These are phyloP conservation scores for Palythoa caribaeorum DNA, from an alignment of 92 coral and sea anemone species.

Conservation along the genomic window DNA sequence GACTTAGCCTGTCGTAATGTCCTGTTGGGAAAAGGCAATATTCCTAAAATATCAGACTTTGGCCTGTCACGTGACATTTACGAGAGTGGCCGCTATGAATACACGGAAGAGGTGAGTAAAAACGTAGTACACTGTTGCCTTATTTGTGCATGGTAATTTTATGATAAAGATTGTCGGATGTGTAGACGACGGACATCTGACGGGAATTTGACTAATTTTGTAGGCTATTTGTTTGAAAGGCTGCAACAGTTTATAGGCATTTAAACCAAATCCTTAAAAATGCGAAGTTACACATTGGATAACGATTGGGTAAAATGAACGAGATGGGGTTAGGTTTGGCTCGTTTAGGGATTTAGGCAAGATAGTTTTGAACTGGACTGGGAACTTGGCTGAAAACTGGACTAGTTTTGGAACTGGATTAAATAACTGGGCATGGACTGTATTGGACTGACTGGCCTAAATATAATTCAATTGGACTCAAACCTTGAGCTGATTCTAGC, in stretches of 20 bases:
- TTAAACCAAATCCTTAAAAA: too few species aligned
- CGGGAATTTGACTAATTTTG: too few species aligned
- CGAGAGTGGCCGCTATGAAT: conserved; percentile 21
- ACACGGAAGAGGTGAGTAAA: conserved; percentile 30
- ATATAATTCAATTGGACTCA: background rate
- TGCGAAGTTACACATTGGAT: too few species aligned
- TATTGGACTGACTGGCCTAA: too few species aligned
- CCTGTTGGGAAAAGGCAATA: conserved; percentile 18
- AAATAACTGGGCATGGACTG: background rate
- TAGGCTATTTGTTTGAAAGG: too few species aligned
- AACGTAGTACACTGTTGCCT: background rate
- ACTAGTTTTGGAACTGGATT: background rate
- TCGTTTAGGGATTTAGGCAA: too few species aligned
- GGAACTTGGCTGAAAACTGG: too few species aligned
- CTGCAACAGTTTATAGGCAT: too few species aligned
- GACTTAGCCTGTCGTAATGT: conserved; percentile 41
- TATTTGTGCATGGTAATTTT: background rate
- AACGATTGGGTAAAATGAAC: too few species aligned
- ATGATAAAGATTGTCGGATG: background rate
- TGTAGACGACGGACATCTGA: too few species aligned
- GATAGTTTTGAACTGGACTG: too few species aligned
- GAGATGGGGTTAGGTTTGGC: too few species aligned
- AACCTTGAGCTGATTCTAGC: background rate
- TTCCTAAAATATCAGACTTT: conserved; percentile 38
- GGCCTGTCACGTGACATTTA: conserved; percentile 34